A percentile compares a stretch with the other conserved stretches of the same genome.
Conservation (phyloP, 2,888 invertebrate genomes). For the Hypena proboscidalis region DNA sequence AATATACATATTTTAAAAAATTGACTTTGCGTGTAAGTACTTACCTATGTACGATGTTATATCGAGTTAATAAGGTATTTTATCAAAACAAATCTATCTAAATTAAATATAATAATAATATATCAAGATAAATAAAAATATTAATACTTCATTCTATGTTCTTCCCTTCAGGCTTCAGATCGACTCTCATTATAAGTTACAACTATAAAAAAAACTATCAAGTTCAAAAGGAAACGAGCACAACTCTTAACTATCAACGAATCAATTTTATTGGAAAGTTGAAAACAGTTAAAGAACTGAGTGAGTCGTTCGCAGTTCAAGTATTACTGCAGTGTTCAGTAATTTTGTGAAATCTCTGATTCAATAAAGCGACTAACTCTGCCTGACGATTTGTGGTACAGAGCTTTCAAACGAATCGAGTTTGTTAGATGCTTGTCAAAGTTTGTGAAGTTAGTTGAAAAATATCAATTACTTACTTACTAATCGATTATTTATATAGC, state of each 20-base stretch:
- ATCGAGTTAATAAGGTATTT: too few relatives aligned
- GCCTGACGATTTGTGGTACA: neutral
- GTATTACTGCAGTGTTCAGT: neutral
- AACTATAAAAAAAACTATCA: too few relatives aligned
- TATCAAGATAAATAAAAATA: too few relatives aligned
- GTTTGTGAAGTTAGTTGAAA: neutral
- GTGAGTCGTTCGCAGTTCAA: neutral
- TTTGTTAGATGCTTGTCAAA: neutral
- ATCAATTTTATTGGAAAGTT: slow-evolving; percentile 2
- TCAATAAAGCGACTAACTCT: neutral
- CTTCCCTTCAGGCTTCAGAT: too few relatives aligned
- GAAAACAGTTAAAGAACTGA: neutral
- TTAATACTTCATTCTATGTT: too few relatives aligned
- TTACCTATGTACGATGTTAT: too few relatives aligned
- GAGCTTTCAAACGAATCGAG: neutral
- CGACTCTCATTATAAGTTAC: too few relatives aligned
- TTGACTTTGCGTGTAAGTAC: too few relatives aligned
- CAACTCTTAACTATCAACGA: neutral
- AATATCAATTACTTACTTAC: neutral
- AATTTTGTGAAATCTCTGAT: neutral
- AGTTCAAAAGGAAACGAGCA: neutral
- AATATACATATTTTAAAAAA: too few relatives aligned
- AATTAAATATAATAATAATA: too few relatives aligned
- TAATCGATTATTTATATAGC: neutral
- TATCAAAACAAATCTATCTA: too few relatives aligned